phyloP scores from a whole-genome alignment of 1,140 invertebrate genomes.

The Psilanteris sp. region DNA sequence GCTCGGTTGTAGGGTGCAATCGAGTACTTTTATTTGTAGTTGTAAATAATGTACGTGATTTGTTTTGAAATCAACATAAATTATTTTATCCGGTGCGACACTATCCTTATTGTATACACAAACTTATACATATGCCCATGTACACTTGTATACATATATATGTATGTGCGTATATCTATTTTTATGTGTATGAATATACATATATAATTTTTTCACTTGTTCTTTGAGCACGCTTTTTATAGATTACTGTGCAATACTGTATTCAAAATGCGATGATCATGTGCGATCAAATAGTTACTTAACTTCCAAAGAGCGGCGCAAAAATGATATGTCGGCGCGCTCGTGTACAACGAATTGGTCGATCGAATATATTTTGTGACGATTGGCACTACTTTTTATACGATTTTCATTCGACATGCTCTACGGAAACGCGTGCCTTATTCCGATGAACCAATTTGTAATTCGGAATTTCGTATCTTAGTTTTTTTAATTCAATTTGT shows the following conservation, averaged over 20 bases:
- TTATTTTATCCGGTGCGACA: slow-evolving; percentile 37
- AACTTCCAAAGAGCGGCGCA: slow-evolving; percentile 41
- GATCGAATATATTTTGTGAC: slow-evolving; percentile 48
- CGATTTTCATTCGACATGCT: slow-evolving; percentile 39
- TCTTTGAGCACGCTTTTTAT: slow-evolving; percentile 33
- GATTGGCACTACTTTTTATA: slow-evolving; percentile 57
- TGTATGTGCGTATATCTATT: neutral
- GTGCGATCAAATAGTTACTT: slow-evolving; percentile 50
- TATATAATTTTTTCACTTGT: slow-evolving; percentile 33
- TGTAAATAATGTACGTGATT: slow-evolving; percentile 43
- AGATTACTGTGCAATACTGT: slow-evolving; percentile 53
- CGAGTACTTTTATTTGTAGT: slow-evolving; percentile 22
- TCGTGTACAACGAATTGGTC: slow-evolving; percentile 47
- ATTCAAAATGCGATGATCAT: slow-evolving; percentile 25
- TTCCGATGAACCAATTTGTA: slow-evolving; percentile 33
- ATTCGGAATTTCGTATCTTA: slow-evolving; percentile 1
- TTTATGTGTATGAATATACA: slow-evolving; percentile 2
- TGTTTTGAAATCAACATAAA: slow-evolving; percentile 18
- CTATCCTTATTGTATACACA: slow-evolving; percentile 1
- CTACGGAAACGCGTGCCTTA: slow-evolving; percentile 53
- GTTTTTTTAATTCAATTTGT: slow-evolving; percentile 1
- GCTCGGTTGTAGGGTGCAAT: slow-evolving; percentile 10
- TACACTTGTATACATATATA: slow-evolving; percentile 1
- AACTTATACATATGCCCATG: neutral
- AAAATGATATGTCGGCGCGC: slow-evolving; percentile 8